Conservation (phyloP, 2,888 invertebrate genomes). For the Brenthis ino region DNA sequence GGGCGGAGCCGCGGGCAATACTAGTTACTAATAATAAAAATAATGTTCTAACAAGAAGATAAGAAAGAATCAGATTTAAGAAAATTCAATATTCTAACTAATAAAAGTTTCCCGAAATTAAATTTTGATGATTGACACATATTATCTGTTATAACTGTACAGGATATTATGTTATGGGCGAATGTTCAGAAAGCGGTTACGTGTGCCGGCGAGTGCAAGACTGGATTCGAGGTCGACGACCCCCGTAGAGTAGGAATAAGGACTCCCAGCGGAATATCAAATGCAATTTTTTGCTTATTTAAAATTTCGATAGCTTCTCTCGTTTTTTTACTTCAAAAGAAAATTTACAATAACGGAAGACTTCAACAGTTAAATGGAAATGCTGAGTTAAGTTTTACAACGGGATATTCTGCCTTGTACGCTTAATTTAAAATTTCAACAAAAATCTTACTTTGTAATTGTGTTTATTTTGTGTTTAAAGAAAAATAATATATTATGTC, state of each 20-base stretch:
- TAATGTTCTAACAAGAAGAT: too few relatives aligned
- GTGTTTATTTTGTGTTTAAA: too few relatives aligned
- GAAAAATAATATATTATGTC: too few relatives aligned
- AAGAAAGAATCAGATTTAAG: too few relatives aligned
- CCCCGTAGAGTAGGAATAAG: slow-evolving; percentile 75
- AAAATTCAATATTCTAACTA: too few relatives aligned
- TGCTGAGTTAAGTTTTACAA: not conserved
- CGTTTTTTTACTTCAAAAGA: not conserved
- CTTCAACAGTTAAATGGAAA: slow-evolving; percentile 8
- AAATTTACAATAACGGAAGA: slow-evolving; percentile 4
- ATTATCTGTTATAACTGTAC: slow-evolving; percentile 10
- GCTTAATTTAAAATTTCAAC: not conserved
- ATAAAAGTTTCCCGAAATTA: not conserved
- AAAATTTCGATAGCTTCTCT: slow-evolving; percentile 29
- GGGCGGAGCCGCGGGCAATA: too few relatives aligned
- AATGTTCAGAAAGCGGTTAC: slow-evolving; percentile 71
- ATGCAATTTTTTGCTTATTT: slow-evolving; percentile 43
- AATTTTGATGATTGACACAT: not conserved
- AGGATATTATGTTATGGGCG: slow-evolving; percentile 31
- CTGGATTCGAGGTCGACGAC: slow-evolving; percentile 77
- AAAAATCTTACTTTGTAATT: too few relatives aligned
- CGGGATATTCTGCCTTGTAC: not conserved
- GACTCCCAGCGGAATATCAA: slow-evolving; percentile 75
- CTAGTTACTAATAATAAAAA: too few relatives aligned
- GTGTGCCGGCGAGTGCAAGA: slow-evolving; percentile 75